Base-by-base conservation (phyloP, 2,797 vertebrate species). In the Emys orbicularis region DNA sequence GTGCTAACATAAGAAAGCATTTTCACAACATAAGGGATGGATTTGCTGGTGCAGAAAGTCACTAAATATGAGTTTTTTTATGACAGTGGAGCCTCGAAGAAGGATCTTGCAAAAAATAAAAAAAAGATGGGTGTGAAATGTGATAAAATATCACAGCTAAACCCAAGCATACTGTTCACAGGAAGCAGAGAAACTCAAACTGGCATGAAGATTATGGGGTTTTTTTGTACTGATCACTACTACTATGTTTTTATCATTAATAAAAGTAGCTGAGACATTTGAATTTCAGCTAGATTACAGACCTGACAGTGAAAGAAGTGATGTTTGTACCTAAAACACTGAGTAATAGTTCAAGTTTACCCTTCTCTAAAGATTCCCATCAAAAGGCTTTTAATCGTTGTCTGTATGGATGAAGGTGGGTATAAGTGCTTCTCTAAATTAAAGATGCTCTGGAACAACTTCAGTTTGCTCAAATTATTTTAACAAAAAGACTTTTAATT, bases 321-420 rank as follows among this genome's bases (percentile, higher is more conserved):
- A 1, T 2, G 0, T 88, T 90, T 93, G 72, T 83, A 68, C 21
- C 74, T 90, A 90, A 68, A 93, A 65, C 15, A 87, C 3, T 82
- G 57, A 86, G 47, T 79, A 25, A 18, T 5, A 86, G 77, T 12
- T 81, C 57, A 54, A 19, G n/a, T 23, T 86, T 2, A 57, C 9
- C 18, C 12, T 86, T 90, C 89, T 83, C 65, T 86, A 95, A 90
- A 94, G 25, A 82, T 54, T 84, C 19, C 44, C 88, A 90, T 31
- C 57, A 34, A 7, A 8, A 8, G 29, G 83, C 13, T 81, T 92
- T 81, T 37, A 25, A 25, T 83, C 91, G 85, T 86, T 89, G 31
- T 80, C 81, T 89, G 18, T 59, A n/a, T 89, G 79, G 87, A 84
- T 86, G 91, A 92, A 85, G 80, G 72, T 91, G 1, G 9, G 12